phyloP scores from a whole-genome alignment of 2,113 vertebrate genomes.

The Spea multiplicata region DNA sequence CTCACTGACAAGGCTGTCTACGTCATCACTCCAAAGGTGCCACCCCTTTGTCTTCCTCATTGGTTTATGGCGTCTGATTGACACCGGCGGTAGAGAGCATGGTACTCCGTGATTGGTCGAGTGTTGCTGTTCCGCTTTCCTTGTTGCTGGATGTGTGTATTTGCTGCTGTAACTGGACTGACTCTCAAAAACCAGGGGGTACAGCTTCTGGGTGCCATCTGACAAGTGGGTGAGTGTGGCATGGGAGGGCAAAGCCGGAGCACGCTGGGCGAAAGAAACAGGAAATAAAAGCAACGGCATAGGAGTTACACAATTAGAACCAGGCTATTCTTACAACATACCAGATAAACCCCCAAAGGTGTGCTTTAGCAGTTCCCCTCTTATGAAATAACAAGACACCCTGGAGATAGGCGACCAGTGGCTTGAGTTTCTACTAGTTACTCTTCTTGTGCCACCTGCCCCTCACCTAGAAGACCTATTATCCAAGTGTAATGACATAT shows the following conservation, averaged over 20 bases:
- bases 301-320: no score
- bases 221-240: constrained; percentile 29
- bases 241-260: background rate
- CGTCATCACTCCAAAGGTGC: background rate
- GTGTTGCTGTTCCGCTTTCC: constrained; percentile 35
- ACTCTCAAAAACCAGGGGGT: constrained; percentile 13
- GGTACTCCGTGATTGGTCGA: constrained; percentile 9
- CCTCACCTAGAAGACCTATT: no score
- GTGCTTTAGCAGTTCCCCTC: no score
- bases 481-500: no score
- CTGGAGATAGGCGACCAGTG: background rate
- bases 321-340: no score
- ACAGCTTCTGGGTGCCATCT: constrained; percentile 16
- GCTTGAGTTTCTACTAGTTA: no score
- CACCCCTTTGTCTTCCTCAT: background rate
- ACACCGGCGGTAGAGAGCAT: constrained; percentile 9
- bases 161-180: constrained; percentile 2
- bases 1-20: background rate
- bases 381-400: background rate
- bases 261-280: background rate
- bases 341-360: no score
- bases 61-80: constrained; percentile 2
- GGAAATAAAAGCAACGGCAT: no score
- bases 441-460: no score
- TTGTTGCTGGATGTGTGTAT: constrained; percentile 44